Base-by-base conservation (phyloP, 1,140 invertebrate genomes). In the Drosophila nigrodunni region DNA sequence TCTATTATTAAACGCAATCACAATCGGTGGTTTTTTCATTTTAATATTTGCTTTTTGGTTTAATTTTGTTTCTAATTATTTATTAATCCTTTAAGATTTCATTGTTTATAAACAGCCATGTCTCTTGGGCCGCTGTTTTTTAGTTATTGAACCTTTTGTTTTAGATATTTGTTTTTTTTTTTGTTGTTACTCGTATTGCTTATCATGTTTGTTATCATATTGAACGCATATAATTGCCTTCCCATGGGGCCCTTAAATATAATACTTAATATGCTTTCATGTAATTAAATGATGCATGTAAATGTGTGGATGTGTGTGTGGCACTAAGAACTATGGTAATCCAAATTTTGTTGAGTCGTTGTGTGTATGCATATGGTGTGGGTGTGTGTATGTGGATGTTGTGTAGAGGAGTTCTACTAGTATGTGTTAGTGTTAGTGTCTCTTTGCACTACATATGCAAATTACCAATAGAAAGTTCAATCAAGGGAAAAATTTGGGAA, bases 1-100 rank as follows among this genome's bases (percentile, higher is more conserved):
- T 77, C 83, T 89, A 89, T 77, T 88, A 87, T 91, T 91, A 91
- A 91, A 91, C 90, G 90, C 90, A 91, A 91, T 91, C 90, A 91
- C 89, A 91, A 91, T 91, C 90, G 90, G 90, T 91, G 90, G 90
- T 91, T 91, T 86, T 80, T 71, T 70, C 76, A 68, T 75, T 77
- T 73, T 58, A 60, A 68, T 43, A 59, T 60, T 50, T 67, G 44
- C 44, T n/a, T 65, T 66, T 64, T 55, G 58, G 15, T 46, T 70
- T 66, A 46, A 25, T 13, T 54, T 46, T 66, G 15, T 44, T 13
- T 1, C 25, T 43, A 41, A 73, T 73, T 11, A 11, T 41, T 73
- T 66, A 30, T 30, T 5, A 30, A 30, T 30, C 25, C 6, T 30
- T 30, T 30, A 5, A 30, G 25, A 30, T 30, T 30, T 46, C 47